Base-by-base conservation (phyloP, 2,113 vertebrate species). In the Siniperca chuatsi region DNA sequence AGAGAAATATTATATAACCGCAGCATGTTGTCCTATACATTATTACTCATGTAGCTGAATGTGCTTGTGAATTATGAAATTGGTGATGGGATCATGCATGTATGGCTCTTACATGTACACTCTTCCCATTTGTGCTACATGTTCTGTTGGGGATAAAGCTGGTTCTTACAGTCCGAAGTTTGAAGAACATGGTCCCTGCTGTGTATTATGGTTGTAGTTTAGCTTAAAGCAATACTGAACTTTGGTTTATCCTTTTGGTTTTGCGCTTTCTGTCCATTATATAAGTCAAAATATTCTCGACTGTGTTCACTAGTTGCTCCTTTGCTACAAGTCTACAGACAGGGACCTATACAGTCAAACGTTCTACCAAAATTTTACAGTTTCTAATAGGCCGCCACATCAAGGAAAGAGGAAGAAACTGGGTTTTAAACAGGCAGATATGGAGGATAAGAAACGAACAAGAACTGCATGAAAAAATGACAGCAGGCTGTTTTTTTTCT, bases 11-110 rank as follows among this genome's bases (percentile, higher is more conserved):
- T 76, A 79, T 16, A 70, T 73, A 82, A 85, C 33, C 2, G 20
- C 18, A 74, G 77, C 83, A 72, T 54, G 65, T 75, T 78, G n/a
- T 52, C 42, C 70, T 83, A 64, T 84, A 78, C 57, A 75, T 88
- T 75, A 88, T 75, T 80, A 75, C 46, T 79, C 66, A 58, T 82
- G 40, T 25, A 33, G 52, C 54, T 68, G 33, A 37, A 73, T 54
- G 76, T 20, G 33, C n/a, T 29, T 40, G 33, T 86, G 72, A 86
- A 72, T 82, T 79, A 82, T 85, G 37, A 81, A 70, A 78, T 35
- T 8, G 25, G 40, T 23, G 44, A 67, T 55, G 74, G 64, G 74
- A 46, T 75, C 52, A 50, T 75, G 48, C 48, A 58, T 78, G 42
- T 33, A 20, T 35, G 40, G 40, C 10, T 78, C 46, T 21, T 21